phyloP scores from a whole-genome alignment of 1,140 invertebrate genomes.

The Aleiodes sp. region DNA sequence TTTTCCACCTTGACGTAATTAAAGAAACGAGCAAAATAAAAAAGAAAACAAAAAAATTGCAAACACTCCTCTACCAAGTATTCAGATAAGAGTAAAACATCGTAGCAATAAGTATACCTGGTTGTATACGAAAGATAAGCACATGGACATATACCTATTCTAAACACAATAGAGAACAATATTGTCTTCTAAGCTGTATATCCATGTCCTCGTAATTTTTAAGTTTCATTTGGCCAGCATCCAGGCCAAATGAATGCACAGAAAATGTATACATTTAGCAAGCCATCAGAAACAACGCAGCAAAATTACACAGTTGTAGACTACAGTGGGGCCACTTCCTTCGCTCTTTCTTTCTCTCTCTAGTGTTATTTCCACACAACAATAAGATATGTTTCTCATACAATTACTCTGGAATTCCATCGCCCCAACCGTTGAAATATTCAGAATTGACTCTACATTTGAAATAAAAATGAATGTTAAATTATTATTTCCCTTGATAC shows the following conservation, averaged over 20 bases:
- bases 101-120: background rate
- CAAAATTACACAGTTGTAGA: background rate
- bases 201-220: constrained; percentile 14
- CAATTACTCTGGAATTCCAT: no score
- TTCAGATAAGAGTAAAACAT: background rate
- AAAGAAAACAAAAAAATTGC: no score
- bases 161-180: background rate
- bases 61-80: background rate
- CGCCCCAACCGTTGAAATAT: no score
- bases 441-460: no score
- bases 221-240: constrained; percentile 21
- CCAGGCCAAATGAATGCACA: constrained; percentile 23
- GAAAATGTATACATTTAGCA: background rate
- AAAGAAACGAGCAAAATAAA: no score
- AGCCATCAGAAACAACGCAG: background rate
- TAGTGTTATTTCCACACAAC: no score
- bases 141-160: background rate
- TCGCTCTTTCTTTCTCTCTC: no score
- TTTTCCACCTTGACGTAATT: no score
- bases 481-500: no score
- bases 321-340: background rate
- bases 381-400: no score
- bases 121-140: background rate
- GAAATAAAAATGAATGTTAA: no score
- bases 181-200: background rate